These are phyloP conservation scores for Zeugodacus cucurbitae DNA, from an alignment of 1,140 invertebrate species.

Conservation along the genomic window DNA sequence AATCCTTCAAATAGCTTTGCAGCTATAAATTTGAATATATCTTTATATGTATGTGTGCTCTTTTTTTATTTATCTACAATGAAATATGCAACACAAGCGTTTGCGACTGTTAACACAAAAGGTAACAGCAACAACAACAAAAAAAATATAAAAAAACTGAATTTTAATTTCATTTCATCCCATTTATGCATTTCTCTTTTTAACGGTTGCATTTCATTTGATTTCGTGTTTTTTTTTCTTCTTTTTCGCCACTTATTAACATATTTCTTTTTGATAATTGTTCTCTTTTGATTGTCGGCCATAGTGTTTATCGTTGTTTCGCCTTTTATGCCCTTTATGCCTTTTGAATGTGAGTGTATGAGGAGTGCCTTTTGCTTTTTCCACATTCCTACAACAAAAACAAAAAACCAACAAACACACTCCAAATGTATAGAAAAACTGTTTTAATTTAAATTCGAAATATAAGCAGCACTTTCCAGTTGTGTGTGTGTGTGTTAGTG, in stretches of 20 bases:
- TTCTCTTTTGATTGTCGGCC: slow-evolving; percentile 4
- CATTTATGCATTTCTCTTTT: not conserved
- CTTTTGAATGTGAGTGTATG: not conserved
- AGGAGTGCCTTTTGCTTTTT: slow-evolving; percentile 5
- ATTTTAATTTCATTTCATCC: not conserved
- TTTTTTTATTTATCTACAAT: not conserved
- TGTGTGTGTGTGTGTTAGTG: not conserved
- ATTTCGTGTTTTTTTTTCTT: not conserved
- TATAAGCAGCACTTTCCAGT: not conserved
- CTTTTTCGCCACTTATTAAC: not conserved
- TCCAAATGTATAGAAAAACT: not conserved
- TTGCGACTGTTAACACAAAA: slow-evolving; percentile 6
- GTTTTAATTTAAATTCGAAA: not conserved
- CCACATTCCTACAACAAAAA: not conserved
- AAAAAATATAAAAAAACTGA: not conserved
- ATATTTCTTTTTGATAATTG: slow-evolving; percentile 25
- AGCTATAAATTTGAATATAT: too few relatives aligned
- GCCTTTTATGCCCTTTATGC: not conserved
- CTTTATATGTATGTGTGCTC: not conserved
- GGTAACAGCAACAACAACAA: not conserved
- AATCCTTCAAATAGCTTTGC: too few relatives aligned
- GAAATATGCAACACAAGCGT: slow-evolving; percentile 17
- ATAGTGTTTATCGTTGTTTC: slow-evolving; percentile 8
- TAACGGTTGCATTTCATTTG: not conserved
- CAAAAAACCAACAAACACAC: not conserved